Evolutionary conservation across 2,113 vertebrate species (phyloP).

Genomic region (Psilopsiagon aurifrons): DNA sequence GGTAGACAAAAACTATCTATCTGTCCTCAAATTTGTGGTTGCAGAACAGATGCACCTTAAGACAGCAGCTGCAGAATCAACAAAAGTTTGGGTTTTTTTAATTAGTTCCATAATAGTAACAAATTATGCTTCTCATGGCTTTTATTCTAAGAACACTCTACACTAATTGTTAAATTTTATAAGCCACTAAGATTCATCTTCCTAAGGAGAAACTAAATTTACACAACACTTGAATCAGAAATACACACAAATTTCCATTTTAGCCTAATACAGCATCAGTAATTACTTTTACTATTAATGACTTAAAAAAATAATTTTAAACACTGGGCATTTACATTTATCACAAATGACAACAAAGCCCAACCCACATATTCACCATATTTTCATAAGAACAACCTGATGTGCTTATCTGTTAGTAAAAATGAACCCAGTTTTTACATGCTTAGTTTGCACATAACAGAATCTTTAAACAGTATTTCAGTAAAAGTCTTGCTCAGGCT

Average conservation of each 20-base stretch:
- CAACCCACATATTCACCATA: background rate
- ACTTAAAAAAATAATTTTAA: background rate
- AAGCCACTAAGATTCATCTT: background rate
- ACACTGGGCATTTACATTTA: background rate
- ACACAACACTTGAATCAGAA: background rate
- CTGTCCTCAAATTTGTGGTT: background rate
- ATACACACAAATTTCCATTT: background rate
- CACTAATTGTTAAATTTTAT: background rate
- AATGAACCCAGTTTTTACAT: background rate
- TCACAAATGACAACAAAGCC: background rate
- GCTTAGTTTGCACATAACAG: background rate
- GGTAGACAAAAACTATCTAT: background rate
- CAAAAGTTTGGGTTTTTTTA: fast-evolving
- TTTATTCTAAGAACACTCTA: background rate
- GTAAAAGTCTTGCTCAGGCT: background rate
- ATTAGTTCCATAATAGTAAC: background rate
- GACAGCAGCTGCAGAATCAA: background rate
- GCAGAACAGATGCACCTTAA: background rate
- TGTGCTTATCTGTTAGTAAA: too few species aligned
- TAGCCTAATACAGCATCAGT: background rate
- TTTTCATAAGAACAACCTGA: background rate
- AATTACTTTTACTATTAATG: background rate
- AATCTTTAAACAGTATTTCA: background rate
- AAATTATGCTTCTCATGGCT: background rate
- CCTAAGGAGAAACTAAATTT: background rate